phyloP scores from a whole-genome alignment of 1,140 invertebrate genomes.

The Panagrolaimus sp. region DNA sequence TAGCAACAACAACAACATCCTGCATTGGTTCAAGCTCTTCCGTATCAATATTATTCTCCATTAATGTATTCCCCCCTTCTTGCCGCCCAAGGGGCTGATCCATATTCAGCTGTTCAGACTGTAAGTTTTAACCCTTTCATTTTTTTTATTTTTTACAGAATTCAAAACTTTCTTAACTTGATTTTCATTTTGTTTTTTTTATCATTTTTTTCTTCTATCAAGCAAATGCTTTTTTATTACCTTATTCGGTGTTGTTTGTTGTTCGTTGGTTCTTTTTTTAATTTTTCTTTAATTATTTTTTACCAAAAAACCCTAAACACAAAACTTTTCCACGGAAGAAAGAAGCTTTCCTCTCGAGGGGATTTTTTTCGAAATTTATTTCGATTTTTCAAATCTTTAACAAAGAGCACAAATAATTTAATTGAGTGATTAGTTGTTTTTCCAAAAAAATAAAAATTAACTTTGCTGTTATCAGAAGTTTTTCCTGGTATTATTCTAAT shows the following conservation, averaged over 20 bases:
- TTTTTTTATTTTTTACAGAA: background rate
- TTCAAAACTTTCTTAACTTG: background rate
- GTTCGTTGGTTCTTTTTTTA: conserved; percentile 13
- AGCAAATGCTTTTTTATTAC: background rate
- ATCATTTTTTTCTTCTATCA: background rate
- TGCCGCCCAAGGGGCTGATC: conserved; percentile 31
- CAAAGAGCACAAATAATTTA: background rate
- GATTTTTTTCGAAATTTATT: too few species aligned
- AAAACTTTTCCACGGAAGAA: too few species aligned
- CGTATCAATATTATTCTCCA: conserved; percentile 43
- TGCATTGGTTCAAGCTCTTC: conserved; percentile 37
- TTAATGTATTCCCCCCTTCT: conserved; percentile 38
- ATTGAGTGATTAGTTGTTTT: conserved; percentile 15
- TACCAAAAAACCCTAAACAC: too few species aligned
- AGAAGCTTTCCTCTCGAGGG: too few species aligned
- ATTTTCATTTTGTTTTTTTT: background rate
- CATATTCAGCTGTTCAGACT: conserved; percentile 41
- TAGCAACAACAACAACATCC: conserved; percentile 38
- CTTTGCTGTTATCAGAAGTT: background rate
- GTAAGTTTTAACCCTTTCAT: conserved; percentile 18
- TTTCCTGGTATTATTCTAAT: background rate
- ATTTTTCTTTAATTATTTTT: conserved; percentile 6
- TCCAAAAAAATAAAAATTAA: background rate
- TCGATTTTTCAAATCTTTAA: too few species aligned
- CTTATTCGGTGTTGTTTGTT: background rate